Conservation (phyloP, 2,797 vertebrate genomes). For the Sebastes minor region DNA sequence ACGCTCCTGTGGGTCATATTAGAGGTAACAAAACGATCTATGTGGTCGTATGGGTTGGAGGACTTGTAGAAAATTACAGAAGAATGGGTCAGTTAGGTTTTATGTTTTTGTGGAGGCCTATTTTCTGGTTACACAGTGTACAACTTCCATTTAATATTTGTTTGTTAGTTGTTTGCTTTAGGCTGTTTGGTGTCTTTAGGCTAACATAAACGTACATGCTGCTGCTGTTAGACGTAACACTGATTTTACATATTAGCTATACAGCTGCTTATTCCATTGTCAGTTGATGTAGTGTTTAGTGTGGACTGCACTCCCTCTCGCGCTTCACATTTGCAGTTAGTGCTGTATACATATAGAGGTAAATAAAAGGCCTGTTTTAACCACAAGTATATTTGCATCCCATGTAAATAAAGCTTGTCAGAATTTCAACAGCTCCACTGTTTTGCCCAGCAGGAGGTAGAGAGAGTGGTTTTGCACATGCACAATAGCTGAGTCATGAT, state of each 20-base stretch:
- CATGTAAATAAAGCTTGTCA: slow-evolving; percentile 58
- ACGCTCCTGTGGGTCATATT: neutral
- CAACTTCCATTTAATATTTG: neutral
- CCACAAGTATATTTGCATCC: slow-evolving; percentile 61
- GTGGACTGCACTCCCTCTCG: slow-evolving; percentile 1
- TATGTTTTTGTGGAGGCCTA: neutral
- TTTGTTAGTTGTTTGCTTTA: neutral
- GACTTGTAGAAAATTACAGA: neutral
- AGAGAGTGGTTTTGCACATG: neutral
- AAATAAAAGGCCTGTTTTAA: slow-evolving; percentile 50
- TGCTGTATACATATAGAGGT: slow-evolving; percentile 1
- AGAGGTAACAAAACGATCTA: neutral
- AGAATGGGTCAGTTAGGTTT: slow-evolving; percentile 1
- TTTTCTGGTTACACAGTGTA: slow-evolving; percentile 1
- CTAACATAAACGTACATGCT: neutral
- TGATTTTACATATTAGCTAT: neutral
- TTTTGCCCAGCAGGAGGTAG: neutral
- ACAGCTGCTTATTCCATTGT: neutral
- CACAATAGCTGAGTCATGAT: slow-evolving; percentile 31
- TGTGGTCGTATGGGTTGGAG: neutral
- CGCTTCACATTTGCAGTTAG: slow-evolving; percentile 7
- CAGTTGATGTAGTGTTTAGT: neutral
- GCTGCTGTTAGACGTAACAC: neutral
- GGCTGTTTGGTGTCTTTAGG: neutral
- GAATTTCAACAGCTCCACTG: slow-evolving; percentile 37